Evolutionary conservation across 92 coral and sea anemone genomes (phyloP).

Genomic region (Actinostola sp.): DNA sequence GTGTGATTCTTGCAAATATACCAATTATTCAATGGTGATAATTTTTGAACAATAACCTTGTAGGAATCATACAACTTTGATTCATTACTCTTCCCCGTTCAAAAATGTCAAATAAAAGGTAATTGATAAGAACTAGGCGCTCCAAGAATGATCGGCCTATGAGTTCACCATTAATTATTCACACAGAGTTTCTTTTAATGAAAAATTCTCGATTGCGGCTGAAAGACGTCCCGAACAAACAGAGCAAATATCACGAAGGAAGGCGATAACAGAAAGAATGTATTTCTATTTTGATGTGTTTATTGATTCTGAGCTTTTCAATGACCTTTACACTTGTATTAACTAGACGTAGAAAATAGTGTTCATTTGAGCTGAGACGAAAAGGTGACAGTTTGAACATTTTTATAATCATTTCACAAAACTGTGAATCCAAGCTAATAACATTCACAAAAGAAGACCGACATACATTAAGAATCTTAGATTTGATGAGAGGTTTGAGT

Average conservation of each 20-base stretch:
- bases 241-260: background rate
- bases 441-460: constrained; percentile 38
- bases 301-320: constrained; percentile 19
- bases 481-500: constrained; percentile 36
- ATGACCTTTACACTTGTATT: constrained; percentile 16
- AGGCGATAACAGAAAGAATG: background rate
- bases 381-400: constrained; percentile 32
- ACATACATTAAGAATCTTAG: constrained; percentile 34
- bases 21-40: constrained; percentile 61
- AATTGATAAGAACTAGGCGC: constrained; percentile 19
- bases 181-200: constrained; percentile 69
- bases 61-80: constrained; percentile 39
- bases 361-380: constrained; percentile 32
- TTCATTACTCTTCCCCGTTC: constrained; percentile 46
- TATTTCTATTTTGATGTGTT: background rate
- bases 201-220: constrained; percentile 48
- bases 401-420: constrained; percentile 41
- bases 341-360: background rate
- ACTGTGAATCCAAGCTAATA: constrained; percentile 63
- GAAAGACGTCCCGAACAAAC: constrained; percentile 35
- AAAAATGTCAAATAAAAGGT: constrained; percentile 49
- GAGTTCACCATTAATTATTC: constrained; percentile 65
- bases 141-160: constrained; percentile 47
- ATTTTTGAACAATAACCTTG: constrained; percentile 16
- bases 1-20: constrained; percentile 53